A percentile compares a stretch with the other conserved stretches of the same genome.
Evolutionary conservation across 2,113 vertebrate genomes (phyloP).

Genomic region (Sceloporus tristichus): DNA sequence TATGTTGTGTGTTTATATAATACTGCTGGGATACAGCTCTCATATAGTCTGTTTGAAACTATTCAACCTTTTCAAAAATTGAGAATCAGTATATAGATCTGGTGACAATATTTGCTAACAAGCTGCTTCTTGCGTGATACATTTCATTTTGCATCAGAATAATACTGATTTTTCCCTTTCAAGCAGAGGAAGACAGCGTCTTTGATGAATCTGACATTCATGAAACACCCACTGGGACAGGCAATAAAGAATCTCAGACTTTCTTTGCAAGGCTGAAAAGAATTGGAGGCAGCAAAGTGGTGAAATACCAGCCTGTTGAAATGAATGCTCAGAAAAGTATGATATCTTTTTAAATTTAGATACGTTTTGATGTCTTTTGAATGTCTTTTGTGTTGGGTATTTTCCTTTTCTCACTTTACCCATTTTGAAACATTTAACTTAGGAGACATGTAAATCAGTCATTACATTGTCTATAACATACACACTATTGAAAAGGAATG

Average conservation of each 20-base stretch:
- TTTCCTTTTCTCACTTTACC: conserved; percentile 52
- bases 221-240: conserved; percentile 95
- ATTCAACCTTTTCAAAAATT: background rate
- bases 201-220: conserved; percentile 99
- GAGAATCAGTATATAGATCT: conserved; percentile 28
- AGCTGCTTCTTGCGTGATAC: conserved; percentile 44
- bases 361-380: conserved; percentile 38
- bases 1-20: background rate
- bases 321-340: conserved; percentile 98
- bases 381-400: conserved; percentile 59
- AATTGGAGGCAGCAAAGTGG: conserved; percentile 98
- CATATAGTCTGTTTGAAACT: background rate
- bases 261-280: conserved; percentile 99
- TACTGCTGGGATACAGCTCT: conserved; percentile 28
- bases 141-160: conserved; percentile 66
- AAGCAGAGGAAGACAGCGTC: conserved; percentile 97
- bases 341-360: conserved; percentile 71
- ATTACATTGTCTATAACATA: too few relatives aligned
- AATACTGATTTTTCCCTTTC: conserved; percentile 72
- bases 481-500: too few relatives aligned
- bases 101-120: conserved; percentile 27
- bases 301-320: conserved; percentile 98
- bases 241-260: conserved; percentile 98
- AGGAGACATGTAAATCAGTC: too few relatives aligned
- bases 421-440: conserved; percentile 39